Base-by-base conservation (phyloP, 2,113 vertebrate species). In the Calidris pugnax region DNA sequence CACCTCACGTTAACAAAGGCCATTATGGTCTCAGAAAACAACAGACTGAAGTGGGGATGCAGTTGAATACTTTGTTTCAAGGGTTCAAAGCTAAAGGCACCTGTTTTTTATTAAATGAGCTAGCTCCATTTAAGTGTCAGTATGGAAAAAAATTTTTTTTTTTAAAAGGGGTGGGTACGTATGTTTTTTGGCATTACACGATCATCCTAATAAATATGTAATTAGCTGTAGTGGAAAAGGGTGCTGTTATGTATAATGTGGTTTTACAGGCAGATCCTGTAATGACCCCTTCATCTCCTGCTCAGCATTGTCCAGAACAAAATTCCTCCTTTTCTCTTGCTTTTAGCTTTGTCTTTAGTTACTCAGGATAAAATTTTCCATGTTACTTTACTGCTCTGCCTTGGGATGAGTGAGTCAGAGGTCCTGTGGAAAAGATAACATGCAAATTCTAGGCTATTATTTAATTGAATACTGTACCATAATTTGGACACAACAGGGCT, bases 361-460 rank as follows among this genome's bases (percentile, higher is more conserved):
- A 35, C 51, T 59, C 33, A 56, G 60, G 35, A 72, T 56, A 88
- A 83, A 74, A 59, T 83, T 92, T 93, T 81, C 87, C 59, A 37
- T 74, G 33, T 60, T 71, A 23, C 11, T 90, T 91, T 86, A 63
- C 62, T 76, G 32, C 37, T 81, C 75, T 93, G 51, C 43, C 43
- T 92, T 80, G 91, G 72, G 67, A 77, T 60, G 47, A 93, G 39
- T 77, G 85, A 93, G 83, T 88, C 87, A 90, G 90, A 86, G 35
- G 48, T 87, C 71, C 81, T 53, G 24, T 81, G 72, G 59, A 93
- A 93, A 88, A 94, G 56, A 78, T 32, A 84, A 60, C 9, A 78
- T 78, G 60, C 85, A 93, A 93, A 92, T 92, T 81, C 87, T 89
- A 94, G 86, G 33, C 76, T 91, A 66, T 50, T 83, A 89, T 79